These are phyloP conservation scores for Eledone cirrhosa DNA, from an alignment of 2,888 invertebrate species.

Conservation along the genomic window DNA sequence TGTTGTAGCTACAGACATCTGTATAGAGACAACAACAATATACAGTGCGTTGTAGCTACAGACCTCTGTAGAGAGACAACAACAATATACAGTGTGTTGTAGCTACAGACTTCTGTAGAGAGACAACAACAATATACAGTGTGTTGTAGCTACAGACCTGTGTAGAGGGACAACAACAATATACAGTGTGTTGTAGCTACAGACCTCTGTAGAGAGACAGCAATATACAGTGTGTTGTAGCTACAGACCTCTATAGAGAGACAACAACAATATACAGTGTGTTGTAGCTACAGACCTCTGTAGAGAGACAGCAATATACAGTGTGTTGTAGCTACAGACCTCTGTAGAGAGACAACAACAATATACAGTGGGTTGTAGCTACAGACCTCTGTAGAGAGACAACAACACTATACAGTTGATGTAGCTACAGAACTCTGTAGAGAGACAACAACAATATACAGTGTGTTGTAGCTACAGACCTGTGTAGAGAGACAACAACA, in stretches of 20 bases:
- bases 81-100: no score
- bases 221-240: no score
- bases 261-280: no score
- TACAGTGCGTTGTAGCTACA: no score
- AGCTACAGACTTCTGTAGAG: constrained; percentile 51
- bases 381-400: constrained; percentile 46
- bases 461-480: no score
- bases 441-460: no score
- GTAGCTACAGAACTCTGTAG: constrained; percentile 52
- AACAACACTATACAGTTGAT: no score
- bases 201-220: constrained; percentile 44
- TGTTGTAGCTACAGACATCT: constrained; percentile 54
- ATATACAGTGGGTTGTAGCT: no score
- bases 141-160: constrained; percentile 53
- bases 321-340: no score
- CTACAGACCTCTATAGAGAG: constrained; percentile 48
- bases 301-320: constrained; percentile 29
- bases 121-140: no score
- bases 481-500: constrained; percentile 38
- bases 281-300: constrained; percentile 54
- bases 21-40: constrained; percentile 31
- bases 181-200: no score
- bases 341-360: constrained; percentile 38
- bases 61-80: constrained; percentile 42
- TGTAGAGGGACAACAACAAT: constrained; percentile 36